Base-by-base conservation (phyloP, 2,888 invertebrate genomes). In the Melipona bicolor region DNA sequence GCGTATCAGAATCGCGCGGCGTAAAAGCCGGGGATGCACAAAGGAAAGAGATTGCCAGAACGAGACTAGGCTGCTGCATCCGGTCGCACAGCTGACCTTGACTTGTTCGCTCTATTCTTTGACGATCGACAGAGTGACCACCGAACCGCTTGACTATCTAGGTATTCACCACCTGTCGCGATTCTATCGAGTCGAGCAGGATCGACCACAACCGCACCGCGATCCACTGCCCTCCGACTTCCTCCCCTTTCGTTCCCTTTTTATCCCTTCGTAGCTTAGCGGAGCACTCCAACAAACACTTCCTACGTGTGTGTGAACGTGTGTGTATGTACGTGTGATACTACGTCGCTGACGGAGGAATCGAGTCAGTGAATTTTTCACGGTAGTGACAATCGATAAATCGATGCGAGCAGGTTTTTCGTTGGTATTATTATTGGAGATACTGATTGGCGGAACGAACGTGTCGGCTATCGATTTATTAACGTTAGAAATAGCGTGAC, bases 81-180 rank as follows among this genome's bases (percentile, higher is more conserved):
- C 86, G 84, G 86, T 77, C 87, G 76, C 72, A 43, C 72, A 77
- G 72, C 83, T 84, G 86, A 87, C 87, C 87, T 87, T 87, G 86
- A 70, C 74, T 86, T 73, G 75, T 73, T 70, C 75, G 77, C 24
- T 78, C 82, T 84, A 86, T 87, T 87, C 84, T 86, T 86, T 56
- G 43, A 4, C 74, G 83, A 84, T 86, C 76, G 78, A 73, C 83
- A 24, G 36, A 75, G 75, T 74, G 83, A 81, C 85, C 83, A 81
- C 78, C 80, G 56, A 76, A 82, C 52, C 74, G 68, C 72, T 65
- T 56, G 61, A 65, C 84, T 77, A 86, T 86, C 79, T 84, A 86
- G 84, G 80, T 83, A 75, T 72, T 84, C 74, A 75, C 84, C 87
- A 87, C 79, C 87, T 87, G 87, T 86, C 83, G 81, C 64, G 80